A percentile compares a stretch with the other conserved stretches of the same genome.
Evolutionary conservation across 2,797 vertebrate species (phyloP).

Genomic region (Tragelaphus eurycerus): DNA sequence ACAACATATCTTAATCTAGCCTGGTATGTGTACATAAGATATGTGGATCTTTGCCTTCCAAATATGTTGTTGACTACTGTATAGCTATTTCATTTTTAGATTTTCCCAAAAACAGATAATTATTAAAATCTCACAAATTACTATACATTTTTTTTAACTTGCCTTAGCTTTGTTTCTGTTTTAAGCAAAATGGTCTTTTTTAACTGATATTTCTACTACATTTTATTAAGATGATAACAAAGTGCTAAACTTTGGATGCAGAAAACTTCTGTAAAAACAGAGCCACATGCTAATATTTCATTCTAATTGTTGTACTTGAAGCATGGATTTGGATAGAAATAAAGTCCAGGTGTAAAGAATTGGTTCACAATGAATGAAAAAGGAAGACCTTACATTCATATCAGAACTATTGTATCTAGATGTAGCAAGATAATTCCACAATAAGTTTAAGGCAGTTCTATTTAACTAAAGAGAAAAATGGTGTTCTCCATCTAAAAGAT

Average conservation of each 20-base stretch:
- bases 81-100: neutral
- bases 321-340: neutral
- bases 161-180: neutral
- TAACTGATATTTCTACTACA: neutral
- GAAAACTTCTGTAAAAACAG: neutral
- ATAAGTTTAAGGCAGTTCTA: neutral
- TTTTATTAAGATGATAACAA: neutral
- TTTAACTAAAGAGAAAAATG: neutral
- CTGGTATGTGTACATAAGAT: neutral
- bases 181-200: neutral
- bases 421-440: neutral
- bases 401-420: neutral
- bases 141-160: neutral
- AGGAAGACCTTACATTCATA: neutral
- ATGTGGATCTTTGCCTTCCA: neutral
- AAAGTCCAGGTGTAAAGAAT: neutral
- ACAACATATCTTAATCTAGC: neutral
- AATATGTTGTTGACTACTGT: neutral
- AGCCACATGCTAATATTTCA: neutral
- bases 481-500: neutral
- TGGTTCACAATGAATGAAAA: neutral
- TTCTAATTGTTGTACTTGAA: neutral
- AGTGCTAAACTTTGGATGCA: neutral
- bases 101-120: neutral
- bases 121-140: neutral